Evolutionary conservation across 2,113 vertebrate genomes (phyloP).

Genomic region (Cyrtonyx montezumae): DNA sequence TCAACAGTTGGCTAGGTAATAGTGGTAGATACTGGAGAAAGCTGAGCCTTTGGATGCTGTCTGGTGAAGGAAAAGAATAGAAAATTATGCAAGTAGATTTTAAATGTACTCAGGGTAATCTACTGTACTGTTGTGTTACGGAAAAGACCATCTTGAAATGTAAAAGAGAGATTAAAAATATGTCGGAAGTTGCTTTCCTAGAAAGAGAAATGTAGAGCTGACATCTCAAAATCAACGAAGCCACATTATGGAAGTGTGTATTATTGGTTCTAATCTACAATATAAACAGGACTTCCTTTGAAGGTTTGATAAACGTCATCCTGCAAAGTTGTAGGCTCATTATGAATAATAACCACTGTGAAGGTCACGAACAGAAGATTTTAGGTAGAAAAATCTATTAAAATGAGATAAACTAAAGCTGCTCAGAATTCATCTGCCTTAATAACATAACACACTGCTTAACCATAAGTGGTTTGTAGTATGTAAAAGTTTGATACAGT

Average conservation of each 20-base stretch:
- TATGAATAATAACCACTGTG: not conserved
- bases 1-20: not conserved
- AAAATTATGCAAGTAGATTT: not conserved
- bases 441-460: not conserved
- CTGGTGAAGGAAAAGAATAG: not conserved
- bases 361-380: not conserved
- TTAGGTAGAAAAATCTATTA: not conserved
- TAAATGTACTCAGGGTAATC: not conserved
- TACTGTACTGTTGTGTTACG: not conserved
- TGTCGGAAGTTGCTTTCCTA: not conserved
- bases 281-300: not conserved
- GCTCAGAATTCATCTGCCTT: not conserved
- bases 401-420: not conserved
- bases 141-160: not conserved
- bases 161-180: not conserved
- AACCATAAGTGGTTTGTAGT: not conserved
- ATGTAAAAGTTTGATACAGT: not conserved
- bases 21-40: not conserved
- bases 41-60: not conserved
- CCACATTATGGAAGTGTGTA: not conserved
- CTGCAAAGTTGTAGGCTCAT: not conserved
- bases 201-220: not conserved
- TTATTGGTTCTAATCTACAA: not conserved
- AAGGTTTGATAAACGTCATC: not conserved
- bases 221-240: not conserved